Base-by-base conservation (phyloP, 2,113 vertebrate species). In the Hippopotamus amphibius region DNA sequence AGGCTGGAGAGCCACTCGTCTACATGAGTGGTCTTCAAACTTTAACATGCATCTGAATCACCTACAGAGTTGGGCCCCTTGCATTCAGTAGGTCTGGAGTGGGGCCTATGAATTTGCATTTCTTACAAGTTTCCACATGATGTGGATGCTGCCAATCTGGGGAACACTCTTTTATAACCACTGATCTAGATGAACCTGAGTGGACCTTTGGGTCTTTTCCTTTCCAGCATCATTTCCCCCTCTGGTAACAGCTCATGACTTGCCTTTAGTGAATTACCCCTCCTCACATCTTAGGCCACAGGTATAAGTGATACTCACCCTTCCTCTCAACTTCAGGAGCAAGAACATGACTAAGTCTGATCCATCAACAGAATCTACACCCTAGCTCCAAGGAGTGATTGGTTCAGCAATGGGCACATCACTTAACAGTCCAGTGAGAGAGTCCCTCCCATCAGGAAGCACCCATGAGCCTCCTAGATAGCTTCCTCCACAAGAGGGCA, bases 61-160 rank as follows among this genome's bases (percentile, higher is more conserved):
- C 59, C 30, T 16, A 5, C 8, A 57, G 30, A n/a, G 41, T 19
- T 14, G 8, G 6, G 5, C 26, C 41, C 26, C 68, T 24, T n/a
- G 50, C 7, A 26, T 13, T 66, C 53, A 13, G 30, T 55, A 28
- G 59, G 12, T 48, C 37, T 81, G 65, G n/a, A 30, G 76, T 22
- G 19, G 50, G 21, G 50, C n/a, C 76, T 8, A 24, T 22, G 33
- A 22, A n/a, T 55, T 14, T 65, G 4, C n/a, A 6, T 91, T 69
- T 85, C 79, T 55, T 69, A 26, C 21, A 43, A 48, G 21, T 84
- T 41, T 57, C 37, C 41, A 12, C 9, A 37, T 24, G 26, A 24
- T 21, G 55, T 57, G 3, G 1, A 43, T 53, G 17, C 22, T 24
- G 4, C 81, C 5, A 0, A 33, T 66, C 33, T 11, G 0, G 24